Evolutionary conservation across 2,888 invertebrate genomes (phyloP).

Genomic region (Eubasilissa splendida): DNA sequence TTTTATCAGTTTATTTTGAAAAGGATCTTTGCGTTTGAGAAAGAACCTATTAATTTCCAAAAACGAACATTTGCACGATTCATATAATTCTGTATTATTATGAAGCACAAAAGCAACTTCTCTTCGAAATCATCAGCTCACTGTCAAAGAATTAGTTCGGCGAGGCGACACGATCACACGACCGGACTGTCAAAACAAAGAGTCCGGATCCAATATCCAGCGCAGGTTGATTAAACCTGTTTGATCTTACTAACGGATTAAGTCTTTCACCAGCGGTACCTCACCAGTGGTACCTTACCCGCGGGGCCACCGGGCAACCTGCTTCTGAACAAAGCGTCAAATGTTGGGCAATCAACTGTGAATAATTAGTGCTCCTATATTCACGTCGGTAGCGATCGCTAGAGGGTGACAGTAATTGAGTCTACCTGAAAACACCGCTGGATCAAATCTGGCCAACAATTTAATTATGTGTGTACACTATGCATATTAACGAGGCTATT

Average conservation of each 20-base stretch:
- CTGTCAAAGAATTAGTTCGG: conserved; percentile 6
- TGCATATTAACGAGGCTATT: no score
- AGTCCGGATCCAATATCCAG: conserved; percentile 41
- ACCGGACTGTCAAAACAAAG: conserved; percentile 45
- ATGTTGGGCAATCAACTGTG: conserved; percentile 46
- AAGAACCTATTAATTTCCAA: no score
- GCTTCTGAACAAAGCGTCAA: conserved; percentile 34
- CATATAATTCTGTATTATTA: no score
- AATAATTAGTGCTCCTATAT: conserved; percentile 32
- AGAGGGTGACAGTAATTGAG: conserved; percentile 20
- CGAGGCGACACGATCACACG: conserved; percentile 36
- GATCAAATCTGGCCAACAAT: neutral
- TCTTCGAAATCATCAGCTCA: neutral
- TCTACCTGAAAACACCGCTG: neutral
- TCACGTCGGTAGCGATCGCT: conserved; percentile 13
- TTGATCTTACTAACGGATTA: conserved; percentile 42
- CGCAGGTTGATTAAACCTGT: conserved; percentile 40
- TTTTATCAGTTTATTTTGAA: no score
- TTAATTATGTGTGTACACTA: neutral
- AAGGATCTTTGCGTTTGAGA: no score
- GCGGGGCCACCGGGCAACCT: conserved; percentile 26
- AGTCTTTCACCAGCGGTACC: conserved; percentile 29
- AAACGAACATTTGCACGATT: no score
- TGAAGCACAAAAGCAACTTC: no score
- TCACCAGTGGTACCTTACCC: neutral